Evolutionary conservation across 2,888 invertebrate species (phyloP), one percentile per base, ranked within the genome.

Genomic region (Ypsolopha scabrella): DNA sequence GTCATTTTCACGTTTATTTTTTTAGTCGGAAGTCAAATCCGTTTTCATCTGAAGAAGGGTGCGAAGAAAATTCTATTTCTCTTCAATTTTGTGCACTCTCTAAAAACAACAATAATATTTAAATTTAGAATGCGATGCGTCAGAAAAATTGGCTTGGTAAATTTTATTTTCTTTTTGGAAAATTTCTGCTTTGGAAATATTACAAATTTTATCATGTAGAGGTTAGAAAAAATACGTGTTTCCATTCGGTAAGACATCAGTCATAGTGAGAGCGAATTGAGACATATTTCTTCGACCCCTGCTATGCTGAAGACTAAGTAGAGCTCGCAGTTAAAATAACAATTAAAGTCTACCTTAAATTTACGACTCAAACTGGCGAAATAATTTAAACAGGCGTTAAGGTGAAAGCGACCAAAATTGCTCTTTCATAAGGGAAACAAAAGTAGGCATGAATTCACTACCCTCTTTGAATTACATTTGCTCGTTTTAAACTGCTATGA

Each of bases 311-410:
- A 69, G 72, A 75, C 79, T 75, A 78, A 75, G 80, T 81, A 75
- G 75, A 78, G 75, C 75, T 80, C 78, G 83, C 86, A 85, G 83
- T 86, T 82, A 86, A 85, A 86, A 81, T 82, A 82, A 86, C 83
- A 86, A 86, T 86, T 86, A 86, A 86, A 86, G 85, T 86, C 86
- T 72, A 67, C 69, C 68, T 70, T 63, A 82, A 85, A 86, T 86
- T 86, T 86, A 86, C 80, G 86, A 80, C 83, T 82, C 70, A 70
- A 82, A 82, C 81, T 75, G 80, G 74, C 68, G 74, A 81, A 85
- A 83, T 83, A 79, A 83, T 83, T 83, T 76, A 75, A 80, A 74
- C 74, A 72, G 67, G 74, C 72, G 64, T 63, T 68, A 68, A 68
- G 74, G 75, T 65, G 69, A 68, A 69, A 67, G 69, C 75, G 68